Evolutionary conservation across 2,113 vertebrate species (phyloP).

Genomic region (Sprattus sprattus): DNA sequence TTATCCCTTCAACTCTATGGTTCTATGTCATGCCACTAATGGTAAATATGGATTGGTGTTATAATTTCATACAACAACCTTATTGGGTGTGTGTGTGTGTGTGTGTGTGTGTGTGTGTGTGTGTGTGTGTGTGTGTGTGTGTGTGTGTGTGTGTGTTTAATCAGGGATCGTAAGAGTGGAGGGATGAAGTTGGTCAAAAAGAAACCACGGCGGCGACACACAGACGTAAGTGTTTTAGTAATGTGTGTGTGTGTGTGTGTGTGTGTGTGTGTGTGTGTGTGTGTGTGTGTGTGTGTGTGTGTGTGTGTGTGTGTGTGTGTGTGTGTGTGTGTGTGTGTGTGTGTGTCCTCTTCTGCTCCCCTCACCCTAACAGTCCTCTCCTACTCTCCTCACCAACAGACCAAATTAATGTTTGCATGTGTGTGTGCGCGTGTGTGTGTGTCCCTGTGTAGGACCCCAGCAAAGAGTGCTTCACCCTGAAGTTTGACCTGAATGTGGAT

Average conservation of each 20-base stretch:
- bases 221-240: constrained; percentile 78
- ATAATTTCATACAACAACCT: neutral
- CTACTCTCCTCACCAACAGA: too few relatives aligned
- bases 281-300: too few relatives aligned
- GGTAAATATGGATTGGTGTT: neutral
- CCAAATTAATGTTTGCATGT: too few relatives aligned
- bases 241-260: too few relatives aligned
- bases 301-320: too few relatives aligned
- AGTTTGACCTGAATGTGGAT: constrained; percentile 86
- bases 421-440: too few relatives aligned
- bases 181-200: constrained; percentile 86
- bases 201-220: constrained; percentile 86
- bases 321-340: too few relatives aligned
- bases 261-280: too few relatives aligned
- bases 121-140: neutral
- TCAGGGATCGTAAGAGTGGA: constrained; percentile 78
- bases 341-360: too few relatives aligned
- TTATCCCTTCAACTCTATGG: too few relatives aligned
- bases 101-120: neutral
- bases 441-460: constrained; percentile 82
- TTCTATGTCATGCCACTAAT: too few relatives aligned
- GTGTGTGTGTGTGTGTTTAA: constrained; percentile 1
- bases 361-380: too few relatives aligned
- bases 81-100: neutral
- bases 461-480: constrained; percentile 94